Conservation (phyloP, 2,797 vertebrate species). For the Merluccius polli region DNA sequence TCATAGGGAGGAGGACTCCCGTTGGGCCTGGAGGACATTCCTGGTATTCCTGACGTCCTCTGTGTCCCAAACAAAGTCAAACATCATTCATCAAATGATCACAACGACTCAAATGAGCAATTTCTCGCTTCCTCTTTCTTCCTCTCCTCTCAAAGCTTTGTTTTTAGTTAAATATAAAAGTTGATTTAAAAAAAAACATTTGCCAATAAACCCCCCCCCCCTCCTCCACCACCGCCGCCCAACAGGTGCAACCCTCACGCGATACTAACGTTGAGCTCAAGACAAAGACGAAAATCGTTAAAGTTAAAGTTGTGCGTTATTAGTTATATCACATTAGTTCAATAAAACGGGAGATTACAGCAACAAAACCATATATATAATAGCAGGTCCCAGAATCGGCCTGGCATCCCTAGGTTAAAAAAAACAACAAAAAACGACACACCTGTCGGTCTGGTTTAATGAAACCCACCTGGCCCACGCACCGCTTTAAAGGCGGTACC, state of each 20-base stretch:
- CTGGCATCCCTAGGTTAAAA: background rate
- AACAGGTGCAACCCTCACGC: background rate
- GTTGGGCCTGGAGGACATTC: conserved; percentile 78
- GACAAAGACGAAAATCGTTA: background rate
- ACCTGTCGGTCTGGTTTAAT: background rate
- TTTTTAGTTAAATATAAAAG: background rate
- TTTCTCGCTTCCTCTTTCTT: too few species aligned
- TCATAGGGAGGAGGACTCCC: conserved; percentile 90
- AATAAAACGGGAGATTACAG: background rate
- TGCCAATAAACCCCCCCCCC: background rate
- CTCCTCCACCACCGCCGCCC: too few species aligned
- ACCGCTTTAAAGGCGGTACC: too few species aligned
- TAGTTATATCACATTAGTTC: too few species aligned
- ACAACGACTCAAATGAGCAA: background rate
- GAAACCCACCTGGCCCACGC: too few species aligned
- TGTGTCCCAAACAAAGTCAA: background rate
- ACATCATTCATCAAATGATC: background rate
- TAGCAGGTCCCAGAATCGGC: background rate
- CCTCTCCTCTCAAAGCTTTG: too few species aligned
- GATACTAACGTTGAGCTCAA: background rate
- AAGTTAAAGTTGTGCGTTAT: background rate
- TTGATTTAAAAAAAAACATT: background rate
- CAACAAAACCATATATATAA: background rate
- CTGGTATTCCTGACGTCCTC: background rate
- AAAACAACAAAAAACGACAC: background rate